These are phyloP conservation scores for Eremophila alpestris DNA, from an alignment of 2,797 vertebrate species.

Conservation along the genomic window DNA sequence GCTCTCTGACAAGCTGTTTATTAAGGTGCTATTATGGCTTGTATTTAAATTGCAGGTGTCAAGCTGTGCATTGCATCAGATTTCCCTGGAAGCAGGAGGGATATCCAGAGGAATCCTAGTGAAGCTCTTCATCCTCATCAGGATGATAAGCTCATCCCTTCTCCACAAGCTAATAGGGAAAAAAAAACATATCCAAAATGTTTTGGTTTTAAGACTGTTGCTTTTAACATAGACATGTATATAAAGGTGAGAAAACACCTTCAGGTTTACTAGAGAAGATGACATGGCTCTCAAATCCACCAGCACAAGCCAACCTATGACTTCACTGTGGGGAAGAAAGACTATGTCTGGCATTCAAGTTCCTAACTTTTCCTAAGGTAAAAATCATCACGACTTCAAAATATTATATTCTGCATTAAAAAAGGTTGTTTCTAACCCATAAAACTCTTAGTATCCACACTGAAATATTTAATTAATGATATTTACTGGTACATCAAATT, in stretches of 20 bases:
- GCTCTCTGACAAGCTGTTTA: not conserved
- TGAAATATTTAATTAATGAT: not conserved
- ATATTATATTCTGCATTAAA: not conserved
- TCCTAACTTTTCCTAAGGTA: not conserved
- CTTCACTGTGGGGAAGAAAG: not conserved
- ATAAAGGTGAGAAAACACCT: not conserved
- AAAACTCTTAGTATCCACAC: not conserved
- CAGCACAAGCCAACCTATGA: not conserved
- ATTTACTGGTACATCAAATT: not conserved
- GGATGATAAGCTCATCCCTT: not conserved
- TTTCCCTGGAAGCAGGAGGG: not conserved
- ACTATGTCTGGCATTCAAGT: not conserved
- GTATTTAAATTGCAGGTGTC: slow-evolving; percentile 35
- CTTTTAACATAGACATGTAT: not conserved
- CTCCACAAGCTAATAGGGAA: not conserved
- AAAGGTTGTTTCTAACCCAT: not conserved
- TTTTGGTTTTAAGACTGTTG: not conserved
- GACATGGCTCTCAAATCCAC: not conserved
- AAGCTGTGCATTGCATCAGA: slow-evolving; percentile 4
- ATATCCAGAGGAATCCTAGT: not conserved
- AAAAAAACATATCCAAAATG: not conserved
- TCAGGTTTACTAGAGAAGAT: not conserved
- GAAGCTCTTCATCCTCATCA: not conserved
- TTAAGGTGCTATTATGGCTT: slow-evolving; percentile 6
- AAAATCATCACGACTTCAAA: not conserved